These are phyloP conservation scores for Notocelia uddmanniana DNA, from an alignment of 2,888 invertebrate species.

Conservation along the genomic window DNA sequence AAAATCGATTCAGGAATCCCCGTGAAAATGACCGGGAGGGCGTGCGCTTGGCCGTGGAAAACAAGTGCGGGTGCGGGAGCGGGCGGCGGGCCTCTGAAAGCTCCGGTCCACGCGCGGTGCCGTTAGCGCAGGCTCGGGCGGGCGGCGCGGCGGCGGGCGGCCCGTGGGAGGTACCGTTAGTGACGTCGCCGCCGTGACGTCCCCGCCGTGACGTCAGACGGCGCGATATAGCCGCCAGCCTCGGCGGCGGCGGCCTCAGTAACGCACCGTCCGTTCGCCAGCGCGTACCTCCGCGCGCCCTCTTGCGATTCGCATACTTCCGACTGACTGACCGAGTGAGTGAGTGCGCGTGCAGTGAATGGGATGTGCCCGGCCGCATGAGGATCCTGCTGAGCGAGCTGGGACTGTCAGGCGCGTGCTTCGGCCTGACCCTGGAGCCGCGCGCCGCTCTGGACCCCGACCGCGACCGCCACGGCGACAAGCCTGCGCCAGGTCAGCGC, in stretches of 20 bases:
- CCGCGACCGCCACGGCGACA: conserved; percentile 72
- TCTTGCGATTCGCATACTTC: conserved; percentile 69
- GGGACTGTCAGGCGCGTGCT: conserved; percentile 84
- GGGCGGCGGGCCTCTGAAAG: conserved; percentile 69
- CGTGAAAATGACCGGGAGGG: conserved; percentile 37
- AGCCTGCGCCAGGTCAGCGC: conserved; percentile 86
- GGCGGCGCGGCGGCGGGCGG: conserved; percentile 77
- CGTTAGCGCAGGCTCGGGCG: conserved; percentile 85
- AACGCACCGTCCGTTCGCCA: conserved; percentile 83
- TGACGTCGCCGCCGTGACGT: conserved; percentile 82
- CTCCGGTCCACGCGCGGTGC: conserved; percentile 81
- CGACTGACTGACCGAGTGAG: conserved; percentile 76
- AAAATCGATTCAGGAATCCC: conserved; percentile 11
- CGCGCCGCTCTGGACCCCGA: conserved; percentile 68
- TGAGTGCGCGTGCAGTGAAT: conserved; percentile 85
- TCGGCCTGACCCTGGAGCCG: conserved; percentile 84
- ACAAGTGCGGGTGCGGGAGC: conserved; percentile 47
- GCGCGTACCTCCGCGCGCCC: conserved; percentile 78
- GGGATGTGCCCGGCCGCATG: conserved; percentile 85
- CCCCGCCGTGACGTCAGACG: conserved; percentile 81
- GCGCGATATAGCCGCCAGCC: conserved; percentile 84
- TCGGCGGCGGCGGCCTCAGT: conserved; percentile 85
- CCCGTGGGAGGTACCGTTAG: conserved; percentile 86
- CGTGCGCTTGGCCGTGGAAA: conserved; percentile 41
- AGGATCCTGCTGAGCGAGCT: conserved; percentile 86